A percentile compares a stretch with the other conserved stretches of the same genome.
These are phyloP conservation scores for Nautilus pompilius DNA, from an alignment of 1,140 invertebrate species.

Conservation along the genomic window DNA sequence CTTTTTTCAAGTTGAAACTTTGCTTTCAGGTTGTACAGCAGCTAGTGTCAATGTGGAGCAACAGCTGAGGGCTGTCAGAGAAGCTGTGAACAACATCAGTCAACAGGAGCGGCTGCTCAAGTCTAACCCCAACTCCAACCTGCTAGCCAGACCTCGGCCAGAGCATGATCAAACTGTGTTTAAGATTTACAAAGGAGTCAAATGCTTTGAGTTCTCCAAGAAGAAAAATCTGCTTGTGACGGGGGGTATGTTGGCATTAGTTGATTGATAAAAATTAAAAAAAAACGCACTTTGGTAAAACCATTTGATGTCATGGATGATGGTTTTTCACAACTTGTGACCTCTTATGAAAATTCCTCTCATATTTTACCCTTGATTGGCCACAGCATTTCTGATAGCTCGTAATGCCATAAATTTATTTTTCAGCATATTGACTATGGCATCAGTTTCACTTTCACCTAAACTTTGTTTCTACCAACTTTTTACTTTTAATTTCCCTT, in stretches of 20 bases:
- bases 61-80: constrained; percentile 34
- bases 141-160: constrained; percentile 28
- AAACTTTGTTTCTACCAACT: too few species aligned
- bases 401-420: too few species aligned
- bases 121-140: constrained; percentile 24
- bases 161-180: constrained; percentile 52
- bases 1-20: neutral
- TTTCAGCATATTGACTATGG: too few species aligned
- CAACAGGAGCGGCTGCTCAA: constrained; percentile 18
- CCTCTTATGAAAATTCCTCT: too few species aligned
- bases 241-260: constrained; percentile 38
- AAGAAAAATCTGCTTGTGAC: constrained; percentile 54
- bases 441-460: too few species aligned
- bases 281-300: too few species aligned
- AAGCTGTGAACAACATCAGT: constrained; percentile 1
- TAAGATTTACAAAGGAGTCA: constrained; percentile 56
- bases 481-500: too few species aligned
- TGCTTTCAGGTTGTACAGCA: constrained; percentile 41
- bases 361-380: too few species aligned
- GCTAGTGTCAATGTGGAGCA: constrained; percentile 51
- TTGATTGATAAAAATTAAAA: too few species aligned
- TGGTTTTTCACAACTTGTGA: too few species aligned
- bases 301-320: too few species aligned
- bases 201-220: constrained; percentile 55
- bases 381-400: too few species aligned